Evolutionary conservation across 1,140 invertebrate species (phyloP).

Genomic region (Littorina saxatilis): DNA sequence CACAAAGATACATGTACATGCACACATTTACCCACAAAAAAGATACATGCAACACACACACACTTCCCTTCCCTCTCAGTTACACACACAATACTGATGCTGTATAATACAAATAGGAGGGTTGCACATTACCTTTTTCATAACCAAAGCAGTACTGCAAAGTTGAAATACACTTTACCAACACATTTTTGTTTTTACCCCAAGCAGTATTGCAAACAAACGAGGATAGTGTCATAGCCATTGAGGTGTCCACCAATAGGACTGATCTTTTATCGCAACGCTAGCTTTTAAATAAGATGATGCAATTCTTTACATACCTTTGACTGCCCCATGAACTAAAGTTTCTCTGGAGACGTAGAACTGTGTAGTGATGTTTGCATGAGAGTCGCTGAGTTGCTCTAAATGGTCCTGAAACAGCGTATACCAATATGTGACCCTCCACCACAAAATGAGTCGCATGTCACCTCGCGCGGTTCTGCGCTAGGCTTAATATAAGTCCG

Average conservation of each 20-base stretch:
- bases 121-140: not conserved
- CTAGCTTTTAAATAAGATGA: no score
- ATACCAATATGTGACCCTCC: no score
- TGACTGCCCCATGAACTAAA: not conserved
- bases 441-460: no score
- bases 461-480: no score
- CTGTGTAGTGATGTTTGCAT: not conserved
- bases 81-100: not conserved
- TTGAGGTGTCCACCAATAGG: no score
- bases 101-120: not conserved
- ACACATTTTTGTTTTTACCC: not conserved
- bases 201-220: not conserved
- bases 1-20: not conserved
- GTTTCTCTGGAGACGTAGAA: conserved; percentile 5
- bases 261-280: no score
- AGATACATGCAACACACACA: conserved; percentile 5
- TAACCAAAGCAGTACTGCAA: not conserved
- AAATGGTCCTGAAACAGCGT: not conserved
- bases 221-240: no score
- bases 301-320: no score
- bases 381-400: not conserved
- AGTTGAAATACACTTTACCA: not conserved
- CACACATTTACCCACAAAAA: not conserved
- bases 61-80: not conserved
- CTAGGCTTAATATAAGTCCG: no score